A percentile compares a stretch with the other conserved stretches of the same genome.
Evolutionary conservation across 2,888 invertebrate species (phyloP).

Genomic region (Pilophorus perplexus): DNA sequence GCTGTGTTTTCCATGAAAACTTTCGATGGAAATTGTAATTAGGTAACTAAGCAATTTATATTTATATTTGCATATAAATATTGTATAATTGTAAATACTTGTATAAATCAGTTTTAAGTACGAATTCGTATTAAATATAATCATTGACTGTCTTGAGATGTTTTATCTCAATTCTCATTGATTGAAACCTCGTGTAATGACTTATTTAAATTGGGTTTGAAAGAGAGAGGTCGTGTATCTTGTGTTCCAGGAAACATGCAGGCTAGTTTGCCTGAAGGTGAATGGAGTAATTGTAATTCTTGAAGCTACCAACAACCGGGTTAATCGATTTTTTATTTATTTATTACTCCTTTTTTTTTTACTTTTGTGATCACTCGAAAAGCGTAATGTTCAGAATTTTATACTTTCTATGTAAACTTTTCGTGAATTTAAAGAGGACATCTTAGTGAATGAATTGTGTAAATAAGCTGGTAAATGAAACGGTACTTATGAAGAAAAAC

Average conservation of each 20-base stretch:
- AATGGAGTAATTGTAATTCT: neutral
- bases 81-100: constrained; percentile 1
- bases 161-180: neutral
- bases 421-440: neutral
- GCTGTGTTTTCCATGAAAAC: constrained; percentile 30
- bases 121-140: constrained; percentile 10
- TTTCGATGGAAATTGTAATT: constrained; percentile 12
- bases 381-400: constrained; percentile 23
- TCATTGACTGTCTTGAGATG: constrained; percentile 7
- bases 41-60: constrained; percentile 30
- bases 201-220: constrained; percentile 7
- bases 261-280: constrained; percentile 7
- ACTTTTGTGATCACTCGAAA: neutral
- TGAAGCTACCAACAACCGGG: constrained; percentile 6
- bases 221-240: constrained; percentile 4
- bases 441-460: constrained; percentile 17
- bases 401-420: constrained; percentile 8
- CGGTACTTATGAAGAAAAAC: neutral
- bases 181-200: constrained; percentile 2
- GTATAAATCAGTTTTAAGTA: constrained; percentile 14
- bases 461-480: constrained; percentile 14
- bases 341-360: constrained; percentile 1
- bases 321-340: neutral
- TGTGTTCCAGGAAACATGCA: too few species aligned
- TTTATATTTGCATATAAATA: constrained; percentile 15